Base-by-base conservation (phyloP, 2,113 vertebrate species). In the Stegastes partitus region DNA sequence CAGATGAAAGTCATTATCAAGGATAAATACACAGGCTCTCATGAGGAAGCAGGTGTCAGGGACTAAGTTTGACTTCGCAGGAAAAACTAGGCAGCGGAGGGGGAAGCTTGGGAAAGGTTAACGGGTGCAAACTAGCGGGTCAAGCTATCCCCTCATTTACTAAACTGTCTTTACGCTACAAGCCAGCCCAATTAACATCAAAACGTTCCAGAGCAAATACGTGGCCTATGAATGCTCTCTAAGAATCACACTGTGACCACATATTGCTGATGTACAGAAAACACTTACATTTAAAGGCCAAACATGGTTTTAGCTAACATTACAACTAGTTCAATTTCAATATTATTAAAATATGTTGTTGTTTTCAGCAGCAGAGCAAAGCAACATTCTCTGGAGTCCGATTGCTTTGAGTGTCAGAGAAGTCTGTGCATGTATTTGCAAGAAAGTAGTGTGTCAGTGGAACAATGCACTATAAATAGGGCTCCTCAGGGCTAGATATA, bases 381-480 rank as follows among this genome's bases (percentile, higher is more conserved):
- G 77, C 54, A 62, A 22, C 68, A 49, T 25, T 62, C 68, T 70
- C 34, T 14, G 2, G 22, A 59, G 69, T 61, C 56, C 25, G 56
- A 25, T 74, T 57, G 22, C 68, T 75, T 57, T 31, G 57, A 77
- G 63, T 19, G 49, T 66, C 69, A 67, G 78, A 87, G 56, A 84
- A 51, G 73, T 68, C 6, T 65, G 65, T 77, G 49, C 0, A 25
- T 79, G 64, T 74, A 76, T 86, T 74, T 61, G 12, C 77, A 84
- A 91, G 65, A 93, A 91, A 90, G 67, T 68, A 82, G 80, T 92
- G 79, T 89, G 89, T 90, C 84, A 91, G 81, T 90, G 87, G 91
- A 93, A 93, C 91, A 94, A 93, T 90, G 88, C 50, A 56, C 92
- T 94, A 93, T 89, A 87, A 90, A 92, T 93, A 94, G 85, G 28